phyloP scores from a whole-genome alignment of 2,113 vertebrate genomes.

The Myrmecophaga tridactyla region DNA sequence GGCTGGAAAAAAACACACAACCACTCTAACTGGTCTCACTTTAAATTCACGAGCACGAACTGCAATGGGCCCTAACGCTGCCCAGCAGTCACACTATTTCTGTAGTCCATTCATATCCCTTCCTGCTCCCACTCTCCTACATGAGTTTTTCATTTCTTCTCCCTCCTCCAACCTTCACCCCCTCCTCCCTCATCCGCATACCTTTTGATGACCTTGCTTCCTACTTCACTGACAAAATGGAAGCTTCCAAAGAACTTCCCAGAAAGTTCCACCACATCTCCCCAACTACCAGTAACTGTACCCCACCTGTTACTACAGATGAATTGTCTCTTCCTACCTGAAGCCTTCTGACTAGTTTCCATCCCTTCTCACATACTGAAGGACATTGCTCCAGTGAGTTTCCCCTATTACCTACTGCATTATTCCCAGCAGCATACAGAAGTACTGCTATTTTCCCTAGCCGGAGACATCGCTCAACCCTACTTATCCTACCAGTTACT shows the following conservation, averaged over 20 bases:
- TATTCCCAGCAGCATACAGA: background rate
- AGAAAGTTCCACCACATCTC: background rate
- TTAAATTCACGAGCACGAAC: background rate
- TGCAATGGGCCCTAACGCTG: background rate
- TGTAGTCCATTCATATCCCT: background rate
- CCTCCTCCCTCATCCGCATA: background rate
- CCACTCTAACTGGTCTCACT: background rate
- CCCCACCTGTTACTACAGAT: background rate
- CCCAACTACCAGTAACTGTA: background rate
- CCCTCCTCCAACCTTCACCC: background rate
- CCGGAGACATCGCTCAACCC: background rate
- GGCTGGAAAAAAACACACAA: background rate
- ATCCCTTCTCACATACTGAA: background rate
- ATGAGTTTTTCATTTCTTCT: background rate
- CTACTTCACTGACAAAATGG: background rate
- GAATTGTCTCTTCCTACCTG: background rate
- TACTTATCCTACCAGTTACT: background rate
- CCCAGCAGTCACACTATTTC: background rate
- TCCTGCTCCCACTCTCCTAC: background rate
- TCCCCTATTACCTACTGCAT: background rate
- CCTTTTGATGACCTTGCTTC: background rate
- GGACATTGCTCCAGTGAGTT: background rate
- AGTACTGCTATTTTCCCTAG: too few species aligned
- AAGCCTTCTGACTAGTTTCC: background rate
- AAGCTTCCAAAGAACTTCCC: background rate